A percentile compares a stretch with the other conserved stretches of the same genome.
Evolutionary conservation across 2,113 vertebrate species (phyloP).

Genomic region (Syngnathoides biaculeatus): DNA sequence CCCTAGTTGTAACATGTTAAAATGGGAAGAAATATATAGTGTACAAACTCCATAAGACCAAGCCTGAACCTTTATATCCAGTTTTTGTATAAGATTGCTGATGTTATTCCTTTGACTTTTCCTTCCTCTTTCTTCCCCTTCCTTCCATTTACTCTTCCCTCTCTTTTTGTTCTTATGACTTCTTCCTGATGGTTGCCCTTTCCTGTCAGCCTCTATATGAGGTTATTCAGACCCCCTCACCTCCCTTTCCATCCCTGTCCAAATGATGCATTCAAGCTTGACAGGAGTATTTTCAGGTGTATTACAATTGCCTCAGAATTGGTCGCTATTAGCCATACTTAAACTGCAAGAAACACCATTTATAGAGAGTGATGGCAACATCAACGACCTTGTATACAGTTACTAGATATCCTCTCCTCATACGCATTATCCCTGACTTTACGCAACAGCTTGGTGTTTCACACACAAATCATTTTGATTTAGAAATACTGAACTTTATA

Average conservation of each 20-base stretch:
- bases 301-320: neutral
- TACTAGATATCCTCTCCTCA: too few species aligned
- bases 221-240: constrained; percentile 52
- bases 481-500: too few species aligned
- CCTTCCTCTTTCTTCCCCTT: neutral
- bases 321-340: neutral
- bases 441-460: too few species aligned
- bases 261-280: constrained; percentile 50
- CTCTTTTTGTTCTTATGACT: constrained; percentile 2
- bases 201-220: constrained; percentile 51
- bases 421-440: too few species aligned
- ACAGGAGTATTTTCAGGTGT: constrained; percentile 56
- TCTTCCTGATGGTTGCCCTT: neutral
- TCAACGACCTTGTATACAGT: too few species aligned
- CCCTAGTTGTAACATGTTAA: too few species aligned
- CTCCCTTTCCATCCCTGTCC: constrained; percentile 37
- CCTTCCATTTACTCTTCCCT: neutral
- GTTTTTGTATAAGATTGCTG: neutral
- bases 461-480: too few species aligned
- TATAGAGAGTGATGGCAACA: too few species aligned
- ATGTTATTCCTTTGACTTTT: neutral
- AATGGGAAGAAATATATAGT: too few species aligned
- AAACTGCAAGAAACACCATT: too few species aligned
- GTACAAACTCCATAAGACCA: too few species aligned
- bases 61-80: too few species aligned